Evolutionary conservation across 2,113 vertebrate genomes (phyloP), one percentile per base, ranked within the genome.

Genomic region (Megaceryle torquata): DNA sequence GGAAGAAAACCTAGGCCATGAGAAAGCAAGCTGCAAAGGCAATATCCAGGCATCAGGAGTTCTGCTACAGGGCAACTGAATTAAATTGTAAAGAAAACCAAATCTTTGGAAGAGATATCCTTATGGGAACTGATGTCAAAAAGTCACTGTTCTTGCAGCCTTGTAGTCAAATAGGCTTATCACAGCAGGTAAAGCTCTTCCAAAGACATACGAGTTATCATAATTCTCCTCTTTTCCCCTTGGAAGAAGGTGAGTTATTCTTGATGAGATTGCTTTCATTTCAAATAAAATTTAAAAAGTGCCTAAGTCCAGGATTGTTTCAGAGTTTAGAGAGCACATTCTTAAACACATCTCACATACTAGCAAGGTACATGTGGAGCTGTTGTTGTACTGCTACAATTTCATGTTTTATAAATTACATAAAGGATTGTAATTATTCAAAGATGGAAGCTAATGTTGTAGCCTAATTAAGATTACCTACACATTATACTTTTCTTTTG

Each of bases 401-500:
- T 93, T 82, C 63, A 28, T 41, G 43, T 16, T 3, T 85, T 94
- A 72, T 70, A 79, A 88, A 97, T 91, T 92, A 96, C 87, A 83
- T 89, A 81, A 93, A 88, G 50, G 4, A 24, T 39, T 94, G 56
- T 22, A 96, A 96, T 93, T 96, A 90, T 88, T 90, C 67, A 64
- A 50, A 93, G 31, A 54, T 1, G 8, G 71, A 91, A 94, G 84
- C 54, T 64, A 94, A 51, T 64, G 67, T 29, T 96, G 83, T 68
- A 93, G n/a, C 87, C 94, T 97, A 96, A 95, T 96, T 95, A 96
- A 97, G 97, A 96, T 97, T 98, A 97, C 92, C 93, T 97, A 97
- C 96, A 96, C 96, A 97, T 95, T 96, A 96, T 31, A 88, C 29
- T 79, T 91, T 46, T 56, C 6, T 41, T 91, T 63, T 68, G 25